These are phyloP conservation scores for Struthio camelus DNA, from an alignment of 2,113 vertebrate genomes.

Conservation along the genomic window DNA sequence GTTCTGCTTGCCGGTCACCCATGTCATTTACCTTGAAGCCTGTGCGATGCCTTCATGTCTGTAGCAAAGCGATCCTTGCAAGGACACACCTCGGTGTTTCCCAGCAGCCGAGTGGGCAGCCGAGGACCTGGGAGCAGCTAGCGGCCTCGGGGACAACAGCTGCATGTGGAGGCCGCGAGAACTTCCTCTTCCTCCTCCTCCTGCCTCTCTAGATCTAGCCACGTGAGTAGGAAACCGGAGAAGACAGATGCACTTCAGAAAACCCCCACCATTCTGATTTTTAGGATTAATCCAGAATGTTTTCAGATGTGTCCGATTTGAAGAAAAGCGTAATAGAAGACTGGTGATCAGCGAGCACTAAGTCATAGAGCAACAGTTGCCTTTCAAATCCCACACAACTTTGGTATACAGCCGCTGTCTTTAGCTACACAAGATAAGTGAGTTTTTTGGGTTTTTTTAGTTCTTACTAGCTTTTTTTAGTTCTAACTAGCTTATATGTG, in stretches of 20 bases:
- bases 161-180: not conserved
- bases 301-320: not conserved
- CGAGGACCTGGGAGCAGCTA: not conserved
- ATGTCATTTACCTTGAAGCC: not conserved
- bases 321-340: not conserved
- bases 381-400: not conserved
- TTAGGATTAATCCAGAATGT: not conserved
- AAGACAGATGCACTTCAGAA: not conserved
- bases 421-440: not conserved
- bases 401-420: not conserved
- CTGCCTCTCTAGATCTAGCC: not conserved
- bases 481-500: not conserved
- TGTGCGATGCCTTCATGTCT: not conserved
- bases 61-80: not conserved
- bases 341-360: not conserved
- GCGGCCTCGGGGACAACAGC: too few species aligned
- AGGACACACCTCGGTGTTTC: not conserved
- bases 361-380: not conserved
- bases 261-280: not conserved
- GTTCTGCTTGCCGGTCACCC: not conserved
- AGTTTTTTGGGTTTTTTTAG: not conserved
- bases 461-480: not conserved
- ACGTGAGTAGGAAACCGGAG: not conserved
- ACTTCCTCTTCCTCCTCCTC: not conserved
- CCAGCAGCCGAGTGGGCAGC: too few species aligned